A percentile compares a stretch with the other conserved stretches of the same genome.
Evolutionary conservation across 1,140 invertebrate genomes (phyloP).

Genomic region (Caenorhabditis remanei): DNA sequence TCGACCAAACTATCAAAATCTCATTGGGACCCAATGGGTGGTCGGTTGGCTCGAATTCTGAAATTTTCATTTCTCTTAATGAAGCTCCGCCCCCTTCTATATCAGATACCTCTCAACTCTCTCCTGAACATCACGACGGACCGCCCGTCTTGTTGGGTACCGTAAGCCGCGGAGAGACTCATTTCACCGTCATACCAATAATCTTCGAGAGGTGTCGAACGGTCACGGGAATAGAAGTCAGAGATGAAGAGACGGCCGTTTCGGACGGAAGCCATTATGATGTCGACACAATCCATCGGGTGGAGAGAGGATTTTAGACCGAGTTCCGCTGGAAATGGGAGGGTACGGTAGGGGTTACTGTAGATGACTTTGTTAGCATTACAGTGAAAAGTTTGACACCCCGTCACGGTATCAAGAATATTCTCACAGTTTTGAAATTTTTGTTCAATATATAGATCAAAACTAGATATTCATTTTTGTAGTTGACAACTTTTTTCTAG

Average conservation of each 20-base stretch:
- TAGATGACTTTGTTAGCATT: neutral
- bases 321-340: constrained; percentile 59
- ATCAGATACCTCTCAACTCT: constrained; percentile 81
- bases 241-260: constrained; percentile 80
- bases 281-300: constrained; percentile 67
- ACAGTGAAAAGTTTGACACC: neutral
- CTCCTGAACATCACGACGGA: constrained; percentile 91
- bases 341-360: neutral
- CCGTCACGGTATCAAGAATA: too few relatives aligned
- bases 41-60: constrained; percentile 86
- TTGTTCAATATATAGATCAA: too few relatives aligned
- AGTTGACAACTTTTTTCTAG: neutral
- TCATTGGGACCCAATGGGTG: constrained; percentile 85
- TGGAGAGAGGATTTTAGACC: constrained; percentile 63
- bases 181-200: constrained; percentile 86
- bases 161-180: constrained; percentile 88
- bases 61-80: neutral
- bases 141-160: constrained; percentile 88
- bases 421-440: too few relatives aligned
- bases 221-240: constrained; percentile 92
- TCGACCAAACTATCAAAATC: constrained; percentile 95
- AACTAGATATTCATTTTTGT: neutral
- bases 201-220: constrained; percentile 89
- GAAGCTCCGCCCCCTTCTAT: neutral
- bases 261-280: constrained; percentile 61